A percentile compares a stretch with the other conserved stretches of the same genome.
Evolutionary conservation across 2,888 invertebrate species (phyloP).

Genomic region (Seira sanloemensis): DNA sequence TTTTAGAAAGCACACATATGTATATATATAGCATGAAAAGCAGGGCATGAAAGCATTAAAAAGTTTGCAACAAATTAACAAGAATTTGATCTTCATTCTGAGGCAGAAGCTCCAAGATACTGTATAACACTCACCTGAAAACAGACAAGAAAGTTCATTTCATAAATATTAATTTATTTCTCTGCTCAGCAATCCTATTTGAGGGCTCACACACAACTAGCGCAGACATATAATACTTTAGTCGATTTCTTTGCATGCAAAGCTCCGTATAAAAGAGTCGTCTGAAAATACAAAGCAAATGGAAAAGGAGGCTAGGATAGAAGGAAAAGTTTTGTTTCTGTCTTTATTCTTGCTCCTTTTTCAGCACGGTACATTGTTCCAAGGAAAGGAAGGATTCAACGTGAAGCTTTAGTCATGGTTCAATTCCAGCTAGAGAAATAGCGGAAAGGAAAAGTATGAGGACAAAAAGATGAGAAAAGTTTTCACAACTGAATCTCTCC

Average conservation of each 20-base stretch:
- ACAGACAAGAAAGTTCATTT: conserved; percentile 33
- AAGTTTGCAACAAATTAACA: too few species aligned
- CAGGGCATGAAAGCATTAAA: too few species aligned
- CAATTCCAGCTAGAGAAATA: neutral
- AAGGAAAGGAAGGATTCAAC: neutral
- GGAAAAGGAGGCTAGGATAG: neutral
- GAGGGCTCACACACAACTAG: neutral
- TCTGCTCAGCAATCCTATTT: neutral
- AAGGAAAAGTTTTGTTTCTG: neutral
- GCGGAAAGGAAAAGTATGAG: neutral
- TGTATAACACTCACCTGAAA: conserved; percentile 50
- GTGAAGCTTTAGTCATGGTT: neutral
- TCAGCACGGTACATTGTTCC: neutral
- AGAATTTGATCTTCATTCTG: too few species aligned
- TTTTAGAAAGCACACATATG: neutral
- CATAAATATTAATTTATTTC: conserved; percentile 53
- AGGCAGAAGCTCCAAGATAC: conserved; percentile 13
- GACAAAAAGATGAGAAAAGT: conserved; percentile 43
- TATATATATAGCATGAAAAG: too few species aligned
- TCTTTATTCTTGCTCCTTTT: neutral
- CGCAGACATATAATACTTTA: neutral
- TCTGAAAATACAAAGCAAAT: neutral
- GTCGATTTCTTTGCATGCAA: neutral
- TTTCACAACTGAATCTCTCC: conserved; percentile 17
- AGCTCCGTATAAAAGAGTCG: neutral